Evolutionary conservation across 2,113 vertebrate genomes (phyloP).

Genomic region (Corythornis cristatus): DNA sequence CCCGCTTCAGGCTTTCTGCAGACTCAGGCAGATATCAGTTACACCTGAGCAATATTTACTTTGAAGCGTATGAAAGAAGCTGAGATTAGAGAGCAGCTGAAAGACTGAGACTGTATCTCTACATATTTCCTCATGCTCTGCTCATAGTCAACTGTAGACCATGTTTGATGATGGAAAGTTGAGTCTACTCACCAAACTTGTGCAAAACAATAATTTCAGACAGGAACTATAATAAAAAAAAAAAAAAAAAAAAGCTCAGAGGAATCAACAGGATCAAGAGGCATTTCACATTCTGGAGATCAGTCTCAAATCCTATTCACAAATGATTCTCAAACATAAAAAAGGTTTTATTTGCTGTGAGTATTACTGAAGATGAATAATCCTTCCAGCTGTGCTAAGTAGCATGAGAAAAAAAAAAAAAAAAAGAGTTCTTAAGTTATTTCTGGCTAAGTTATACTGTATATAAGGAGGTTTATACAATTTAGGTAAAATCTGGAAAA

Average conservation of each 20-base stretch:
- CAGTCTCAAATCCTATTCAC: slow-evolving; percentile 20
- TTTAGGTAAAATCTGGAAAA: slow-evolving; percentile 46
- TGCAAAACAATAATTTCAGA: neutral
- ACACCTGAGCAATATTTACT: neutral
- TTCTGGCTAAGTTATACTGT: neutral
- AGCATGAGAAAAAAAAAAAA: neutral
- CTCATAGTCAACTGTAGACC: neutral
- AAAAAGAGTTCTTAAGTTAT: slow-evolving; percentile 11
- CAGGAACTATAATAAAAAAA: neutral
- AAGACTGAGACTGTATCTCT: neutral
- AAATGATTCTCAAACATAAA: slow-evolving; percentile 12
- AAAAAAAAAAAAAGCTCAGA: neutral
- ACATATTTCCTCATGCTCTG: neutral
- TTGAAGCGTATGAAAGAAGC: neutral
- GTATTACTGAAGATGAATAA: slow-evolving; percentile 38
- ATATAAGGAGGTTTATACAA: neutral
- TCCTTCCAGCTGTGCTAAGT: slow-evolving; percentile 22
- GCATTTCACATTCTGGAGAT: slow-evolving; percentile 26
- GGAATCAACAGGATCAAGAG: slow-evolving; percentile 13
- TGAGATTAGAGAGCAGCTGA: neutral
- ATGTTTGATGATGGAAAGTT: neutral
- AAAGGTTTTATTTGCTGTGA: slow-evolving; percentile 10
- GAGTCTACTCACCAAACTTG: neutral
- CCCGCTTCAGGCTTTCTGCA: slow-evolving; percentile 1
- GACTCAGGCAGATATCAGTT: neutral